phyloP scores from a whole-genome alignment of 2,113 vertebrate species.

The Microcebus ravelobensis region DNA sequence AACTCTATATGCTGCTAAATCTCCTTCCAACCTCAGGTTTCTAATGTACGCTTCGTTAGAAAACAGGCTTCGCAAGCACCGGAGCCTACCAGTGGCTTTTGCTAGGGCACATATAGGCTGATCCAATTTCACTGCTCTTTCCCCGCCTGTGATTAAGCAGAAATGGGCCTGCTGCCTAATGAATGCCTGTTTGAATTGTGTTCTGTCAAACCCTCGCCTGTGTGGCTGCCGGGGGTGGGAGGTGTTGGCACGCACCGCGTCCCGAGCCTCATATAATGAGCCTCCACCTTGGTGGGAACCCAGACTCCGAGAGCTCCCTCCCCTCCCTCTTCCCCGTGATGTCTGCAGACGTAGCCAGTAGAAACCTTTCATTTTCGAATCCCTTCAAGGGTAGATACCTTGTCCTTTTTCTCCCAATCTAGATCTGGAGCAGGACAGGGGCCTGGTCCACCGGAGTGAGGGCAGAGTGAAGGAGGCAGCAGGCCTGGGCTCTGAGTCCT shows the following conservation, averaged over 20 bases:
- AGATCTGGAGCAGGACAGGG: neutral
- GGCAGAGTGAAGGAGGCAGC: rapidly evolving
- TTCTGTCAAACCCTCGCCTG: constrained; percentile 69
- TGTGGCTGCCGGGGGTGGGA: constrained; percentile 42
- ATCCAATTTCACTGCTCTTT: constrained; percentile 61
- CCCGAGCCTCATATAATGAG: neutral
- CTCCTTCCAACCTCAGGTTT: neutral
- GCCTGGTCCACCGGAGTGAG: neutral
- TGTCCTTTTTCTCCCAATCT: neutral
- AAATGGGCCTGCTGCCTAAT: constrained; percentile 80
- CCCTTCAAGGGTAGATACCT: neutral
- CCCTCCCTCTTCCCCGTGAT: rapidly evolving
- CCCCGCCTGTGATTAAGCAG: constrained; percentile 78
- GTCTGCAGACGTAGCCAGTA: neutral
- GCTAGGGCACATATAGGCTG: constrained; percentile 61
- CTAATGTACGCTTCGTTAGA: neutral
- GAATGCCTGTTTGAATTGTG: constrained; percentile 70
- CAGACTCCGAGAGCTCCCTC: neutral
- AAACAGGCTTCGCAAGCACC: neutral
- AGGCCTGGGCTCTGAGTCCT: neutral
- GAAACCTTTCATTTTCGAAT: neutral
- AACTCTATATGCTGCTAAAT: neutral
- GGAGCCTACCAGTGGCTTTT: neutral
- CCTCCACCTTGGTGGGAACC: neutral
- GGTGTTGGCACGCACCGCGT: constrained; percentile 55